These are phyloP conservation scores for Tamandua tetradactyla DNA, from an alignment of 2,797 vertebrate species.

Conservation along the genomic window DNA sequence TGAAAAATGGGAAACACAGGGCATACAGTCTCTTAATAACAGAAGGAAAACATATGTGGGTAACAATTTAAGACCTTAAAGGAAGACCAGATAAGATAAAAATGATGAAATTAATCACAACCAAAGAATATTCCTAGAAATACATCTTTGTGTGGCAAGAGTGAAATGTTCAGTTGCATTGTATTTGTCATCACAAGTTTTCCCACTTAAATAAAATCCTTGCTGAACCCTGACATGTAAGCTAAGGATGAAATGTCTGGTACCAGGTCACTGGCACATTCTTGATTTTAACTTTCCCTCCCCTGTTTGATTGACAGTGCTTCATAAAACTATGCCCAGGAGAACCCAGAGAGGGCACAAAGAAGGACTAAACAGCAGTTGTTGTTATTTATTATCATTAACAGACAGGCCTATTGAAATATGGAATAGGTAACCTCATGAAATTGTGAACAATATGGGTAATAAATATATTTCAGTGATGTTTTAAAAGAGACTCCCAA, in stretches of 20 bases:
- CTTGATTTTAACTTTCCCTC: background rate
- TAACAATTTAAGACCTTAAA: background rate
- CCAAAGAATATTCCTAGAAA: background rate
- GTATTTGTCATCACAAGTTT: background rate
- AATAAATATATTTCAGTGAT: background rate
- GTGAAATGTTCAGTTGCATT: background rate
- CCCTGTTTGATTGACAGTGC: background rate
- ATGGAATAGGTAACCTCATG: background rate
- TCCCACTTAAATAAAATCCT: background rate
- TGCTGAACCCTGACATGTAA: background rate
- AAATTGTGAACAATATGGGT: background rate
- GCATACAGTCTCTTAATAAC: background rate
- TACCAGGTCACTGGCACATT: background rate
- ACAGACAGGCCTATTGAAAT: background rate
- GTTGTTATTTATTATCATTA: background rate
- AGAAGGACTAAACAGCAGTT: background rate
- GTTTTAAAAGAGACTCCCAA: background rate
- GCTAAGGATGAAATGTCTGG: background rate
- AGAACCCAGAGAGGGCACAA: background rate
- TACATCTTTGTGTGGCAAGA: background rate
- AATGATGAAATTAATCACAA: background rate
- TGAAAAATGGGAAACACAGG: background rate
- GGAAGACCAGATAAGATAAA: background rate
- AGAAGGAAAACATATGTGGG: background rate
- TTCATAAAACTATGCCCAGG: background rate